Evolutionary conservation across 2,797 vertebrate genomes (phyloP).

Genomic region (Tenualosa thibaudeaui): DNA sequence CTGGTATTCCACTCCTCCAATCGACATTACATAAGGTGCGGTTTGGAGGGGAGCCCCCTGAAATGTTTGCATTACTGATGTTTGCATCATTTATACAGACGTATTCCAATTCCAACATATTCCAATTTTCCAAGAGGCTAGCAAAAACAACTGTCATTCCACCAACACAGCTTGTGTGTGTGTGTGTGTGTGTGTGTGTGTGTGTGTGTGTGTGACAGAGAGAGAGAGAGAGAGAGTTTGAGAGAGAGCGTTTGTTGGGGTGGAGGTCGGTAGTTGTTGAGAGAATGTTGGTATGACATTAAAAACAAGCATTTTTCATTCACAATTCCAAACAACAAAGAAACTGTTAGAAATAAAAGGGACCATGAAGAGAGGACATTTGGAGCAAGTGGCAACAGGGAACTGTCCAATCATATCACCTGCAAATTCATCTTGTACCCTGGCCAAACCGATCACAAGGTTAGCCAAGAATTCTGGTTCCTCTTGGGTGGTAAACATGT

Average conservation of each 20-base stretch:
- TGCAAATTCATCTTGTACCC: background rate
- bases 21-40: constrained; percentile 13
- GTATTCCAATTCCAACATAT: background rate
- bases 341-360: background rate
- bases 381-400: background rate
- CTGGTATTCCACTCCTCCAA: constrained; percentile 8
- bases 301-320: background rate
- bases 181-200: constrained; percentile 1
- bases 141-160: background rate
- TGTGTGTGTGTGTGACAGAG: background rate
- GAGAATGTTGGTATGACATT: background rate
- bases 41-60: background rate
- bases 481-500: background rate
- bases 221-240: background rate
- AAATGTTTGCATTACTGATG: background rate
- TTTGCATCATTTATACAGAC: background rate
- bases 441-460: background rate
- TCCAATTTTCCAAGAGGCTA: background rate
- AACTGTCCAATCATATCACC: background rate
- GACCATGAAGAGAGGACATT: background rate
- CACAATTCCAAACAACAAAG: background rate
- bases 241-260: too few species aligned
- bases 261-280: background rate
- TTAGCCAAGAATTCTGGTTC: background rate
- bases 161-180: background rate